Percentiles rank a stretch among this genome's conserved stretches.
phyloP scores from a whole-genome alignment of 2,113 vertebrate genomes.

The Trochalopteron elliotii region DNA sequence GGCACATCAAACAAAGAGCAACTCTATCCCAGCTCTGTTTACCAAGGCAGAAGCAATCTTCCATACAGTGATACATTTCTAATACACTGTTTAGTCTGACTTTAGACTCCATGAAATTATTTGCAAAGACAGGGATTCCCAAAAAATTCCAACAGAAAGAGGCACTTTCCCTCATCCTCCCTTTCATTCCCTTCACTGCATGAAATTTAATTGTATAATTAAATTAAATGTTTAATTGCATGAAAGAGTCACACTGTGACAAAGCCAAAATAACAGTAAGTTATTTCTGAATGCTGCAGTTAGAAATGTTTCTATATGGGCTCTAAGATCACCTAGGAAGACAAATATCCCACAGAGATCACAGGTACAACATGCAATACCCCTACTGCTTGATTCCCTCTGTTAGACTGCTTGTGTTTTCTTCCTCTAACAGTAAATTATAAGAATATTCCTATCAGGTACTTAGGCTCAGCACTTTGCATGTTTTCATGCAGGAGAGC shows the following conservation, averaged over 20 bases:
- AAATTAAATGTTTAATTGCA: too few relatives aligned
- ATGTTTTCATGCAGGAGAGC: not conserved
- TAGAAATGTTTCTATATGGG: not conserved
- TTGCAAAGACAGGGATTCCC: slow-evolving; percentile 68
- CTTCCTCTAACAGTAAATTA: not conserved
- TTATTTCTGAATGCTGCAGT: not conserved
- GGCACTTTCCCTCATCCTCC: not conserved
- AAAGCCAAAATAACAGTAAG: not conserved
- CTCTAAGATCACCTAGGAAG: not conserved
- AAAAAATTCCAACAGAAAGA: slow-evolving; percentile 6
- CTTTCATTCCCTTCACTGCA: not conserved
- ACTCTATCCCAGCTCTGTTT: slow-evolving; percentile 25
- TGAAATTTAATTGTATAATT: not conserved
- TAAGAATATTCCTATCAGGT: not conserved
- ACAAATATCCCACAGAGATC: not conserved
- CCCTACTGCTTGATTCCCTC: not conserved
- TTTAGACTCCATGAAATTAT: slow-evolving; percentile 62
- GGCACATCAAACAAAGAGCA: slow-evolving; percentile 1
- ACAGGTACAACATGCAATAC: not conserved
- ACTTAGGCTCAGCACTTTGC: not conserved
- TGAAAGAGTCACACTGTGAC: not conserved
- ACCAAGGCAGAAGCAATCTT: slow-evolving; percentile 27
- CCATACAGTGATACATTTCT: slow-evolving; percentile 36
- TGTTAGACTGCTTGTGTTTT: not conserved
- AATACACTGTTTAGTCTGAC: slow-evolving; percentile 75